Base-by-base conservation (phyloP, 2,797 vertebrate species). In the Sebastes trivittatus region DNA sequence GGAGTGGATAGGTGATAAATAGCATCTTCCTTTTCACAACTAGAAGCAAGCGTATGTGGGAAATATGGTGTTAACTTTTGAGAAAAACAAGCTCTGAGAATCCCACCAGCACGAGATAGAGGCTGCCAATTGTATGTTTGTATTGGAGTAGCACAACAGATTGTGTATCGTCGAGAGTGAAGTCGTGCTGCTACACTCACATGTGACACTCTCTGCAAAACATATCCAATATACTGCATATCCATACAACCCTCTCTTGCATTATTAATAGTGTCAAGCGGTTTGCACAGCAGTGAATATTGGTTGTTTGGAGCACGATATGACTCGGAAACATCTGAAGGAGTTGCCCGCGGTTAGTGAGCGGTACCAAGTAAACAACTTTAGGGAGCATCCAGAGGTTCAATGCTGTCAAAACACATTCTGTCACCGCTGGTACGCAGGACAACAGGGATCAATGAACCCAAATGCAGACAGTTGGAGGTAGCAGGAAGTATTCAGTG, bases 261-360 rank as follows among this genome's bases (percentile, higher is more conserved):
- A 34, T 72, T 46, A 74, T 73, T 65, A 74, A 65, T 38, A 16
- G 4, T 30, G 30, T 61, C 23, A 22, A 72, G 69, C 2, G 2
- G 34, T 66, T 82, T 74, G 58, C 36, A 60, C n/a, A n/a, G 20
- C n/a, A 23, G 22, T 64, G 14, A 25, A 13, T 49, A 62, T 46
- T 67, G 5, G 11, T 72, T 54, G 49, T 36, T 22, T 36, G 25
- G 18, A 66, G 29, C 32, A 27, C 14, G 5, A 55, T 54, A 30
- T 18, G 8, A 78, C 72, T 38, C 67, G 36, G 42, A 4, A 75
- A 81, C 59, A 77, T 60, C 27, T 54, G 10, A 74, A 52, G 32
- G 23, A 78, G 59, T 16, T 61, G 67, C 11, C 52, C 25, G 34
- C n/a, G 49, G 32, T 63, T 66, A 68, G 13, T 42, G 66, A 67